phyloP scores from a whole-genome alignment of 2,113 vertebrate species.

The Laterallus jamaicensis region DNA sequence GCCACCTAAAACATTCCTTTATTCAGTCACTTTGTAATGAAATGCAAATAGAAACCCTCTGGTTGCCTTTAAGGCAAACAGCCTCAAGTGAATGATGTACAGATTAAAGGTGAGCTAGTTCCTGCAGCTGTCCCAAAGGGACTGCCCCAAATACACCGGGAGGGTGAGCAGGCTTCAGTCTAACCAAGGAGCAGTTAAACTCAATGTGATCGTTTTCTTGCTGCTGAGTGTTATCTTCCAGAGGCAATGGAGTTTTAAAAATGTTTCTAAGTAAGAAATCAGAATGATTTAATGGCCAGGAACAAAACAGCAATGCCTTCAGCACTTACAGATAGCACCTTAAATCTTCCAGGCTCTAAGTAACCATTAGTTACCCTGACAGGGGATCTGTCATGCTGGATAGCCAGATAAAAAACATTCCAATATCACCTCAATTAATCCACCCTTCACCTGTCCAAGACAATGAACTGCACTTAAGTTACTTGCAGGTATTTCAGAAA shows the following conservation, averaged over 20 bases:
- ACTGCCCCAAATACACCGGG: neutral
- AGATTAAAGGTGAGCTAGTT: neutral
- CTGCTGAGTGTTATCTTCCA: neutral
- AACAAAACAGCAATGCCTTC: neutral
- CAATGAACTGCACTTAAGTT: neutral
- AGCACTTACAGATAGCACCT: neutral
- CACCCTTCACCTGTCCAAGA: neutral
- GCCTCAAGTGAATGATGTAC: neutral
- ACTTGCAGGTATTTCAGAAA: neutral
- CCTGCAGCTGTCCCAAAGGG: neutral
- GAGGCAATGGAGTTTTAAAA: neutral
- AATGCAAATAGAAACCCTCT: slow-evolving; percentile 3
- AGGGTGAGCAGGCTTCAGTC: neutral
- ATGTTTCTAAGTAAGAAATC: neutral
- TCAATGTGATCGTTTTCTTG: neutral
- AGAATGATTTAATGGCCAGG: neutral
- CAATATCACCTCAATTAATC: neutral
- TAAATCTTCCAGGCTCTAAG: neutral
- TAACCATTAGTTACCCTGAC: neutral
- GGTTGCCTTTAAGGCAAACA: neutral
- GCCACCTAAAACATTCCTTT: neutral
- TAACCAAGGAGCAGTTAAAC: neutral
- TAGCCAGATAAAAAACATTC: neutral
- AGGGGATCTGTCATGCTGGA: neutral
- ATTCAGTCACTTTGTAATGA: slow-evolving; percentile 3